phyloP scores from a whole-genome alignment of 2,888 invertebrate genomes.

The Pardosa pseudoannulata region DNA sequence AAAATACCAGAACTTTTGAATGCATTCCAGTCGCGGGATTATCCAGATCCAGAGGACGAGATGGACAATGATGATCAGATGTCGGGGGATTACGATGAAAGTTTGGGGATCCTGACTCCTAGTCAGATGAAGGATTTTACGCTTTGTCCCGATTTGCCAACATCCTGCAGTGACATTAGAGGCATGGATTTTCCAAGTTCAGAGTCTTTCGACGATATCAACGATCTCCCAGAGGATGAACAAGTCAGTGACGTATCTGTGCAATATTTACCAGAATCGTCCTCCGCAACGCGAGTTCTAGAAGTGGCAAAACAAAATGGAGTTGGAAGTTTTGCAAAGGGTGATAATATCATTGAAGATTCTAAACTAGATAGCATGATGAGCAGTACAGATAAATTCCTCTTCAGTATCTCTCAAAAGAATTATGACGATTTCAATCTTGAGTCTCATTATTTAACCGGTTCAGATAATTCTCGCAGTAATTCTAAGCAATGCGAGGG shows the following conservation, averaged over 20 bases:
- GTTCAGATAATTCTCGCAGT: background rate
- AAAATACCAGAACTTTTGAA: slow-evolving; percentile 30
- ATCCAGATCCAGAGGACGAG: slow-evolving; percentile 55
- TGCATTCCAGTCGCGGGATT: slow-evolving; percentile 25
- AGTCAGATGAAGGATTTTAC: slow-evolving; percentile 89
- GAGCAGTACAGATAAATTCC: slow-evolving; percentile 40
- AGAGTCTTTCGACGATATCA: slow-evolving; percentile 70
- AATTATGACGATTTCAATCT: background rate
- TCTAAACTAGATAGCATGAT: slow-evolving; percentile 25
- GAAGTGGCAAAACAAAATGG: slow-evolving; percentile 35
- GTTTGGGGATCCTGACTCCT: slow-evolving; percentile 90
- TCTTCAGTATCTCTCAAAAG: slow-evolving; percentile 53
- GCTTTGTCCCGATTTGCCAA: slow-evolving; percentile 78
- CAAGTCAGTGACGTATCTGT: slow-evolving; percentile 58
- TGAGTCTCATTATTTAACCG: slow-evolving; percentile 17
- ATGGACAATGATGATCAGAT: slow-evolving; percentile 80
- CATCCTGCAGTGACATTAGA: slow-evolving; percentile 32
- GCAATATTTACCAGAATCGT: slow-evolving; percentile 38
- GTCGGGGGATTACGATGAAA: slow-evolving; percentile 88
- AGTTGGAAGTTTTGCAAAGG: background rate
- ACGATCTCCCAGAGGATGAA: slow-evolving; percentile 71
- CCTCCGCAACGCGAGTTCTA: slow-evolving; percentile 11
- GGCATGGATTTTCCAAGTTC: slow-evolving; percentile 63
- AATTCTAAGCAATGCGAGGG: background rate
- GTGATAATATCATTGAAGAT: background rate